Evolutionary conservation across 2,113 vertebrate genomes (phyloP).

Genomic region (Hystrix brachyura): DNA sequence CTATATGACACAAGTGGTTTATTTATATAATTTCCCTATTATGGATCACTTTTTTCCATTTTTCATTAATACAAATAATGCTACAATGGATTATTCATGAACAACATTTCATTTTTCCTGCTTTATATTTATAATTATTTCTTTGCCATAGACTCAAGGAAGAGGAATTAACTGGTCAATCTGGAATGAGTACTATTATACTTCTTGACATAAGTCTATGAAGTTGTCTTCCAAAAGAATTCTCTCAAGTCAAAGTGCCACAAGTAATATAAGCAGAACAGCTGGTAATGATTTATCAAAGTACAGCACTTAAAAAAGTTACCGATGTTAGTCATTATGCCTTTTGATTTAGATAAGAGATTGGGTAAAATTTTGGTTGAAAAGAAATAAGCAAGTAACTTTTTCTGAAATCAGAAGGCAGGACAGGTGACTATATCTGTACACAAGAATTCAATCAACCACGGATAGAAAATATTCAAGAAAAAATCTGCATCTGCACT

Average conservation of each 20-base stretch:
- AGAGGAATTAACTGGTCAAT: conserved; percentile 29
- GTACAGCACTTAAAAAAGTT: conserved; percentile 8
- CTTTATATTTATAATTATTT: conserved; percentile 55
- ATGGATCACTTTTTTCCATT: conserved; percentile 7
- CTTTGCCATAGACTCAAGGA: not conserved
- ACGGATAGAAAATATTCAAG: not conserved
- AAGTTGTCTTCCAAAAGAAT: conserved; percentile 47
- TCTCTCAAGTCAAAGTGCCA: conserved; percentile 44
- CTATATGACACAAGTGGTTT: not conserved
- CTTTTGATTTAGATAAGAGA: conserved; percentile 18
- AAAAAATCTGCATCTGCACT: not conserved
- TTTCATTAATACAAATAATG: conserved; percentile 42
- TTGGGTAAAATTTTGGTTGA: conserved; percentile 65
- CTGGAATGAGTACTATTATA: conserved; percentile 25
- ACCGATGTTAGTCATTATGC: conserved; percentile 23
- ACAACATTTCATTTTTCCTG: conserved; percentile 56
- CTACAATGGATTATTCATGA: not conserved
- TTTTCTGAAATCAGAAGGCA: conserved; percentile 41
- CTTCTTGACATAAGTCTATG: conserved; percentile 54
- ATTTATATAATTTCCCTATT: conserved; percentile 1
- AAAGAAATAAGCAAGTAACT: conserved; percentile 57
- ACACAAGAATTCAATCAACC: not conserved
- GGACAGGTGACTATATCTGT: not conserved
- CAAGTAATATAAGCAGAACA: not conserved
- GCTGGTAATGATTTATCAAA: conserved; percentile 60